Evolutionary conservation across 64 coral and sea anemone species (phyloP).

Genomic region (Stichodactyla mertensii): DNA sequence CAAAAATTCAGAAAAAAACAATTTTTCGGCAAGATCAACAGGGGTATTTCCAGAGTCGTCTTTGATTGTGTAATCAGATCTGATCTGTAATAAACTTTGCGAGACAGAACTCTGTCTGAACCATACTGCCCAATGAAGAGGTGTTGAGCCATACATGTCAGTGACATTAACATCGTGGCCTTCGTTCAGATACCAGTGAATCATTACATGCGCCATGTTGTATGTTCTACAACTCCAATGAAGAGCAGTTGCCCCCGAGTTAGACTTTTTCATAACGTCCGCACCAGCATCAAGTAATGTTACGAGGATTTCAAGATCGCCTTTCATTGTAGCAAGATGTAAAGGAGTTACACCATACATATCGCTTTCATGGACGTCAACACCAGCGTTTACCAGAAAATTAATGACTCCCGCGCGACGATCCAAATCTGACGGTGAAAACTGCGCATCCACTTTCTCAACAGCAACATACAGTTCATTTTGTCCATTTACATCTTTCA

Average conservation of each 20-base stretch:
- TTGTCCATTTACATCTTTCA: slow-evolving; percentile 16
- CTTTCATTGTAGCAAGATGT: slow-evolving; percentile 31
- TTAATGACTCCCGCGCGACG: slow-evolving; percentile 16
- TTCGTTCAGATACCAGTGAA: slow-evolving; percentile 29
- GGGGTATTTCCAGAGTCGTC: slow-evolving; percentile 20
- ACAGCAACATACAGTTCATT: slow-evolving; percentile 18
- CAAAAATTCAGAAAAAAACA: slow-evolving; percentile 1
- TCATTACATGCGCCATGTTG: slow-evolving; percentile 29
- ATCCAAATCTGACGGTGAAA: slow-evolving; percentile 7
- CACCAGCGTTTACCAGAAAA: not conserved
- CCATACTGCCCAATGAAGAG: slow-evolving; percentile 32
- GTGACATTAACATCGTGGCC: slow-evolving; percentile 12
- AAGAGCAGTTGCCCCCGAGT: slow-evolving; percentile 14
- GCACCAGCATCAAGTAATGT: slow-evolving; percentile 30
- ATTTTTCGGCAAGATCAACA: slow-evolving; percentile 27
- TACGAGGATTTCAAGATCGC: slow-evolving; percentile 17
- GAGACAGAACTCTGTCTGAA: not conserved
- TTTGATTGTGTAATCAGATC: slow-evolving; percentile 7
- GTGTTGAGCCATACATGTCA: slow-evolving; percentile 16
- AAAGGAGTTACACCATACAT: slow-evolving; percentile 28
- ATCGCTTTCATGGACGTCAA: slow-evolving; percentile 23
- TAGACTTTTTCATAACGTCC: not conserved
- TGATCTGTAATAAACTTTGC: slow-evolving; percentile 21
- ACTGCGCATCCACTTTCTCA: not conserved
- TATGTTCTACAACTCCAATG: slow-evolving; percentile 25